phyloP scores from a whole-genome alignment of 2,888 invertebrate genomes.

The Melitaea athalia region DNA sequence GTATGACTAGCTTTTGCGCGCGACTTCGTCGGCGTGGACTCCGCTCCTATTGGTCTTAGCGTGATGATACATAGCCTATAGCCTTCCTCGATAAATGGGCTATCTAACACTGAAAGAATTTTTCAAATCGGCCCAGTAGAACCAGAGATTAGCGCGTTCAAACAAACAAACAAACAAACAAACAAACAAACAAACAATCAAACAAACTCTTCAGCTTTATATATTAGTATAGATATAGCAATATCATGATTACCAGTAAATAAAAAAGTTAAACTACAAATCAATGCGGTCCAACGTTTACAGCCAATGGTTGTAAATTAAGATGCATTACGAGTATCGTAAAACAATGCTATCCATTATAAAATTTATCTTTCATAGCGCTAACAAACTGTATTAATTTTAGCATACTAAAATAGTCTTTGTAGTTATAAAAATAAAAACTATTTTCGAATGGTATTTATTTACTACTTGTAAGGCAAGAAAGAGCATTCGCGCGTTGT shows the following conservation, averaged over 20 bases:
- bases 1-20: too few relatives aligned
- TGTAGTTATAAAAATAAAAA: neutral
- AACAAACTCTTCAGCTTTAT: too few relatives aligned
- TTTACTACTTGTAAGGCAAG: neutral
- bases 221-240: too few relatives aligned
- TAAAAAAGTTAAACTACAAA: neutral
- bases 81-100: too few relatives aligned
- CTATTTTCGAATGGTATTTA: neutral
- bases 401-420: slow-evolving; percentile 1
- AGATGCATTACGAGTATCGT: slow-evolving; percentile 18
- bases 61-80: too few relatives aligned
- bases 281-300: slow-evolving; percentile 18
- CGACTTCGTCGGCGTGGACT: too few relatives aligned
- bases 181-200: too few relatives aligned
- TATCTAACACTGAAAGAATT: too few relatives aligned
- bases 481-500: neutral
- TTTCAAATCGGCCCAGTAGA: too few relatives aligned
- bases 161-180: too few relatives aligned
- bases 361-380: slow-evolving; percentile 20
- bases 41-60: too few relatives aligned
- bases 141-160: too few relatives aligned
- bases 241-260: neutral
- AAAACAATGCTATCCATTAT: slow-evolving; percentile 25
- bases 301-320: slow-evolving; percentile 24
- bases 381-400: slow-evolving; percentile 1